Evolutionary conservation across 35 echinoderm and acorn worm species (phyloP).

Genomic region (Lytechinus variegatus): DNA sequence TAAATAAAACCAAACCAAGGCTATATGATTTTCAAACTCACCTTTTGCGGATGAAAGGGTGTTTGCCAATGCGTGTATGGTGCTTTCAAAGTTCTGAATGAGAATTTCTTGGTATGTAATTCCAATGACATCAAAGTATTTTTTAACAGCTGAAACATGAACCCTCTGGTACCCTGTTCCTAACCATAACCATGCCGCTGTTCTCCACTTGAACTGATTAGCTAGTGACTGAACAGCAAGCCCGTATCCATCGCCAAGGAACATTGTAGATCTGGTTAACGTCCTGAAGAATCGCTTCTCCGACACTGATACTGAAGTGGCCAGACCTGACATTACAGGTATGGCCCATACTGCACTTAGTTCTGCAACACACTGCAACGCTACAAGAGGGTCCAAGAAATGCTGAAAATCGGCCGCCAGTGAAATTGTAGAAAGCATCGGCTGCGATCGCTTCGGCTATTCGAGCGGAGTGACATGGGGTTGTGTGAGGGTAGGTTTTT

Average conservation of each 20-base stretch:
- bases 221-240: not conserved
- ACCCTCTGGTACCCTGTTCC: not conserved
- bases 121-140: not conserved
- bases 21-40: not conserved
- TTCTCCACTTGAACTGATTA: not conserved
- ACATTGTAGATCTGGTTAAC: not conserved
- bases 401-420: not conserved
- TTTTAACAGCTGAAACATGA: conserved; percentile 11
- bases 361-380: conserved; percentile 12
- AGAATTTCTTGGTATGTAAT: not conserved
- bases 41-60: not conserved
- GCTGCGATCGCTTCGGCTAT: not conserved
- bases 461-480: not conserved
- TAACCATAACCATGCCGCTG: not conserved
- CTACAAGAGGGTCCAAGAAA: conserved; percentile 22
- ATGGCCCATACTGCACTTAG: not conserved
- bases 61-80: not conserved
- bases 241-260: not conserved
- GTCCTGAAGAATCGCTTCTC: conserved; percentile 17
- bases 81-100: not conserved
- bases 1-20: too few relatives aligned
- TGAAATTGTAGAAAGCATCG: not conserved
- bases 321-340: not conserved
- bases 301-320: not conserved
- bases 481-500: not conserved